Evolutionary conservation across 1,140 invertebrate genomes (phyloP).

Genomic region (Branchinecta lynchi): DNA sequence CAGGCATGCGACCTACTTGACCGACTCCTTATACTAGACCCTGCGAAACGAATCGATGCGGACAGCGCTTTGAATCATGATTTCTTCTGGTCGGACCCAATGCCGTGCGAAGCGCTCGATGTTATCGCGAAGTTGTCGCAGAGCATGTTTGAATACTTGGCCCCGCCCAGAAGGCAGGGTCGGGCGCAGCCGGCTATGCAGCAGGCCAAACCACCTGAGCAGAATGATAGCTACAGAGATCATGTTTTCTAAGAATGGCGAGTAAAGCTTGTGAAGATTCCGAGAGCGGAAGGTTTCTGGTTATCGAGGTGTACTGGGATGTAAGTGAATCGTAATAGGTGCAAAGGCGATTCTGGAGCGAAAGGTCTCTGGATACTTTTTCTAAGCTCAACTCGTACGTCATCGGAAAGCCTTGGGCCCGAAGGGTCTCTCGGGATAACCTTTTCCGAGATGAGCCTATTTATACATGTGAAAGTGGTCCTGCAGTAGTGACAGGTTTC

Average conservation of each 20-base stretch:
- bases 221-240: neutral
- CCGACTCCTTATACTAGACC: slow-evolving; percentile 79
- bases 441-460: too few relatives aligned
- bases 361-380: too few relatives aligned
- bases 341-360: too few relatives aligned
- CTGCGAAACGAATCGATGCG: slow-evolving; percentile 72
- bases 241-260: neutral
- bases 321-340: too few relatives aligned
- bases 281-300: too few relatives aligned
- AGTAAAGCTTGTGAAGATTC: too few relatives aligned
- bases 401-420: too few relatives aligned
- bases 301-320: too few relatives aligned
- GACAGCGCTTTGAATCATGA: slow-evolving; percentile 91
- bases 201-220: slow-evolving; percentile 36
- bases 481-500: too few relatives aligned
- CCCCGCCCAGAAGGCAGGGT: slow-evolving; percentile 51
- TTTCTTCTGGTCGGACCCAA: slow-evolving; percentile 95
- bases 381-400: too few relatives aligned
- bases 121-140: slow-evolving; percentile 86
- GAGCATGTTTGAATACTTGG: slow-evolving; percentile 92
- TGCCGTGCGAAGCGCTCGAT: slow-evolving; percentile 76
- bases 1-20: slow-evolving; percentile 86
- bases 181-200: slow-evolving; percentile 54
- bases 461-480: too few relatives aligned
- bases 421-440: too few relatives aligned